A percentile compares a stretch with the other conserved stretches of the same genome.
Conservation (phyloP, 2,113 vertebrate species). For the Leptocoma aspasia region DNA sequence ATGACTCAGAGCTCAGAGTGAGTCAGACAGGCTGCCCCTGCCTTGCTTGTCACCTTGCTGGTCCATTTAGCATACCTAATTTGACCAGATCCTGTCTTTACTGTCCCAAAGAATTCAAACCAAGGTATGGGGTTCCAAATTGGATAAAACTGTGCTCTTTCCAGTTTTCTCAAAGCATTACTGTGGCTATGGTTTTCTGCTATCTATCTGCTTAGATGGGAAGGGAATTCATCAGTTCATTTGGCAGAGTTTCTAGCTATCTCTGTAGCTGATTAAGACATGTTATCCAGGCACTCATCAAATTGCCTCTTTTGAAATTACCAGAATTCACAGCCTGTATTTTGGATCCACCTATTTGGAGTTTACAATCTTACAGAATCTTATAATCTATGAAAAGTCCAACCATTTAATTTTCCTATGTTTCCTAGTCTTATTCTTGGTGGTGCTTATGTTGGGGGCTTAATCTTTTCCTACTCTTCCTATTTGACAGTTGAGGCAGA, state of each 20-base stretch:
- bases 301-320: not conserved
- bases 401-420: not conserved
- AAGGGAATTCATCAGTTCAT: not conserved
- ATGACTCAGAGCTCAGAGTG: conserved; percentile 19
- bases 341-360: not conserved
- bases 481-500: not conserved
- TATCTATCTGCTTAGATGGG: not conserved
- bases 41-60: not conserved
- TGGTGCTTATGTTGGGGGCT: not conserved
- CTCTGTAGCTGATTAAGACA: not conserved
- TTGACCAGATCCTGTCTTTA: not conserved
- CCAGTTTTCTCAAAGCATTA: not conserved
- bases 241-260: not conserved
- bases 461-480: not conserved
- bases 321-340: not conserved
- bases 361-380: not conserved
- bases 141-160: not conserved
- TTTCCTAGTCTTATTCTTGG: not conserved
- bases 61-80: not conserved
- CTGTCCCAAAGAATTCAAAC: not conserved
- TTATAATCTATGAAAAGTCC: not conserved
- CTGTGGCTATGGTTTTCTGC: not conserved
- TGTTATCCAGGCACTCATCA: not conserved
- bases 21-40: not conserved
- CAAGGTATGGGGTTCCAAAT: not conserved